Base-by-base conservation (phyloP, 2,888 invertebrate species). In the Andrena haemorrhoa region DNA sequence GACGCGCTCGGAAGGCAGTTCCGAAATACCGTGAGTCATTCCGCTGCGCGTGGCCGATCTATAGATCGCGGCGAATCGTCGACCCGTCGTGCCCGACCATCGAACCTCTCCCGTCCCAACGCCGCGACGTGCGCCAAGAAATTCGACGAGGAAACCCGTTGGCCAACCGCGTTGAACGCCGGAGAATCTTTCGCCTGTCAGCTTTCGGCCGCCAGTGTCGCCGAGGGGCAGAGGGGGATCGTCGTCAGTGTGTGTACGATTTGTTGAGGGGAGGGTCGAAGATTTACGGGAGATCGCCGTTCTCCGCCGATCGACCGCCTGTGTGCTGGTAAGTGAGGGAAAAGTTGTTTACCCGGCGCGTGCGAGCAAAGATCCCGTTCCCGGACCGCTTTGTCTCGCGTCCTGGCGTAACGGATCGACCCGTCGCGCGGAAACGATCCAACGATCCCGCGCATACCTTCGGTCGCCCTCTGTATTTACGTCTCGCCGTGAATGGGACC, bases 301-400 rank as follows among this genome's bases (percentile, higher is more conserved):
- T 7, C 47, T 23, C 12, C 49, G 41, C 35, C 73, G 20, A 31
- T 73, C 64, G 56, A n/a, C 6, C 76, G 76, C 33, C 31, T 41
- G 41, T 12, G 53, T n/a, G 10, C 63, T 63, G 76, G 76, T 73
- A 76, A 76, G 76, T 73, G 63, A 47, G 41, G 16, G 41, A 16
- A 16, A 41, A 41, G 16, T 41, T 41, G 16, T 41, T 41, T 41
- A 41, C 41, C 5, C 41, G 41, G 12, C 41, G 16, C 41, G 41
- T 41, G 16, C 41, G 41, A 41, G 41, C 41, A 41, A 41, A 12
- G 16, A 41, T 41, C 16, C 41, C 41, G 41, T 41, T 41, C 41
- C 4, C 41, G 41, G 6, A 23, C 26, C 29, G 53, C 68, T 53
- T 53, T 68, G 68, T 68, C 33, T 68, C 68, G 20, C 31, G 5